Conservation (phyloP, 2,797 vertebrate genomes). For the Acipenser transmontanus region DNA sequence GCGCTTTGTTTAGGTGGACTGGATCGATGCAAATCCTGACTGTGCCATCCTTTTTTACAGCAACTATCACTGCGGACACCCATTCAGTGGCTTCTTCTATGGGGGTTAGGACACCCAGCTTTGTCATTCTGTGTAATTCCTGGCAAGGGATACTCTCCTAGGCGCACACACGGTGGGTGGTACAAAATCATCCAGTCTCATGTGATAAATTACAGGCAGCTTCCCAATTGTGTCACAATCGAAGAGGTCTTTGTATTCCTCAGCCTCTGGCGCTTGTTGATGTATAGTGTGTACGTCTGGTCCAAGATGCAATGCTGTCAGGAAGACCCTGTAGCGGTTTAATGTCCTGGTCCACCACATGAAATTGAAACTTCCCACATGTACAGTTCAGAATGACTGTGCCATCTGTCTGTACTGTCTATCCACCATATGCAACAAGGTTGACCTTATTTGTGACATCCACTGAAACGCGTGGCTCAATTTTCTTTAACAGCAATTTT, state of each 20-base stretch:
- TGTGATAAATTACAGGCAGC: too few species aligned
- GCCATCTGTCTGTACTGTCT: background rate
- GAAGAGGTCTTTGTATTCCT: too few species aligned
- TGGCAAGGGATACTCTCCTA: too few species aligned
- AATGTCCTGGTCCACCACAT: conserved; percentile 2
- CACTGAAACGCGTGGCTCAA: too few species aligned
- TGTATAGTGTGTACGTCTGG: conserved; percentile 7
- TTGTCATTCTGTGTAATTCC: too few species aligned
- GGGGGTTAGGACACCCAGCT: too few species aligned
- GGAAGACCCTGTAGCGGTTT: background rate
- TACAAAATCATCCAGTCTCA: too few species aligned
- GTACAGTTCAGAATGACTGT: conserved; percentile 1
- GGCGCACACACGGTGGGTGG: too few species aligned
- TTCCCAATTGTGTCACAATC: too few species aligned
- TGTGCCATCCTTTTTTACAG: conserved; percentile 11
- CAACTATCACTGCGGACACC: background rate
- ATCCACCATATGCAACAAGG: background rate
- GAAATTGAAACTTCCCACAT: background rate
- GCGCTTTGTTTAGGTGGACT: too few species aligned
- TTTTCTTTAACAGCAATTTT: too few species aligned
- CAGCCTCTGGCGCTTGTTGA: background rate
- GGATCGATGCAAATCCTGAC: conserved; percentile 8
- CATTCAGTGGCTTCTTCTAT: background rate
- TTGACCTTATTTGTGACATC: too few species aligned
- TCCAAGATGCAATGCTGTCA: conserved; percentile 8